phyloP scores from a whole-genome alignment of 2,888 invertebrate genomes.

The Dasypolia templi region DNA sequence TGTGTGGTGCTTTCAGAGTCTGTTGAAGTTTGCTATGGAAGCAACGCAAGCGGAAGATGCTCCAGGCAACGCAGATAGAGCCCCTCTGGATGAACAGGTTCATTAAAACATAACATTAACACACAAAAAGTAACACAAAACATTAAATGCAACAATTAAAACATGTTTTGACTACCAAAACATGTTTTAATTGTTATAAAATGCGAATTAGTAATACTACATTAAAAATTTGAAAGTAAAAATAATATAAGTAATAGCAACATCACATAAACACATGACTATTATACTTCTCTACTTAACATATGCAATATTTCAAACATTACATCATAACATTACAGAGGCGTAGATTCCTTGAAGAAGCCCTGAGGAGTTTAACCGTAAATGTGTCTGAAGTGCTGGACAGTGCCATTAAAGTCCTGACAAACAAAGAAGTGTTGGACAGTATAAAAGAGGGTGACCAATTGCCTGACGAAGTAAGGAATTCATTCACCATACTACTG shows the following conservation, averaged over 20 bases:
- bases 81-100: constrained; percentile 93
- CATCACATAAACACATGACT: neutral
- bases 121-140: no score
- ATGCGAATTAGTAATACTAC: neutral
- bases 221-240: neutral
- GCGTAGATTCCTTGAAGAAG: constrained; percentile 93
- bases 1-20: constrained; percentile 83
- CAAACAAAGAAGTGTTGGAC: constrained; percentile 86
- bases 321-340: constrained; percentile 88
- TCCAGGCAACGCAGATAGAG: constrained; percentile 83
- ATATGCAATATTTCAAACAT: neutral
- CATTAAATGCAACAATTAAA: no score
- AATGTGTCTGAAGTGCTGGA: constrained; percentile 92
- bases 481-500: constrained; percentile 92
- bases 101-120: constrained; percentile 28
- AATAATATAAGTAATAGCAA: neutral
- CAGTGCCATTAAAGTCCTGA: constrained; percentile 91
- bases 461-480: constrained; percentile 90
- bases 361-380: constrained; percentile 92
- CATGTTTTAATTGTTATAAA: neutral
- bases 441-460: constrained; percentile 82
- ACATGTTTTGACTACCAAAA: no score
- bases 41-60: constrained; percentile 91
- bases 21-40: constrained; percentile 93
- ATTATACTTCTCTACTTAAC: neutral